A percentile compares a stretch with the other conserved stretches of the same genome.
Evolutionary conservation across 2,113 vertebrate species (phyloP).

Genomic region (Eubucco bourcierii): DNA sequence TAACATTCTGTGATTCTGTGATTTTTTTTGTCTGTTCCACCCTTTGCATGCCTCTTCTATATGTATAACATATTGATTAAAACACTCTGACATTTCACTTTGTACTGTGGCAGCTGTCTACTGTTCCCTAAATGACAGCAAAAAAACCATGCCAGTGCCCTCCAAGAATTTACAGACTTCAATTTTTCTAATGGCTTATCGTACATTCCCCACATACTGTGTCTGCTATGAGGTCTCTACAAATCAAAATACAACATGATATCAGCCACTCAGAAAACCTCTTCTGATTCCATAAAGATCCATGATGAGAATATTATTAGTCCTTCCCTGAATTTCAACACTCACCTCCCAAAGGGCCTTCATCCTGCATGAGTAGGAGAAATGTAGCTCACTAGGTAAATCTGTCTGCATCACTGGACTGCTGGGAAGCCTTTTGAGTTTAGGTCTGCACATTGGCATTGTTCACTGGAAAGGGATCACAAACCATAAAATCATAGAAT

Average conservation of each 20-base stretch:
- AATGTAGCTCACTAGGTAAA: neutral
- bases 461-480: neutral
- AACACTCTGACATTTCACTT: neutral
- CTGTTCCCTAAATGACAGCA: neutral
- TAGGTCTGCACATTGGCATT: neutral
- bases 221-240: neutral
- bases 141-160: neutral
- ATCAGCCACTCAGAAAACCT: neutral
- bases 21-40: neutral
- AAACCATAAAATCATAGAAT: neutral
- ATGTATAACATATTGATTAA: neutral
- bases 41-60: neutral
- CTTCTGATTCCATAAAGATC: neutral
- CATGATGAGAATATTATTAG: neutral
- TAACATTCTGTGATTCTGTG: too few relatives aligned
- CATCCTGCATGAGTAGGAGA: neutral
- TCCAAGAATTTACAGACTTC: neutral
- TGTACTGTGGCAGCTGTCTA: neutral
- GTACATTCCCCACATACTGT: neutral
- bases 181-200: neutral
- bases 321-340: neutral
- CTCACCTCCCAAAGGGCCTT: fast-evolving
- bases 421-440: neutral
- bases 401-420: neutral
- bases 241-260: neutral